Percentiles rank a stretch among this genome's conserved stretches.
phyloP scores from a whole-genome alignment of 1,140 invertebrate genomes.

The Brachionus paranguensis region DNA sequence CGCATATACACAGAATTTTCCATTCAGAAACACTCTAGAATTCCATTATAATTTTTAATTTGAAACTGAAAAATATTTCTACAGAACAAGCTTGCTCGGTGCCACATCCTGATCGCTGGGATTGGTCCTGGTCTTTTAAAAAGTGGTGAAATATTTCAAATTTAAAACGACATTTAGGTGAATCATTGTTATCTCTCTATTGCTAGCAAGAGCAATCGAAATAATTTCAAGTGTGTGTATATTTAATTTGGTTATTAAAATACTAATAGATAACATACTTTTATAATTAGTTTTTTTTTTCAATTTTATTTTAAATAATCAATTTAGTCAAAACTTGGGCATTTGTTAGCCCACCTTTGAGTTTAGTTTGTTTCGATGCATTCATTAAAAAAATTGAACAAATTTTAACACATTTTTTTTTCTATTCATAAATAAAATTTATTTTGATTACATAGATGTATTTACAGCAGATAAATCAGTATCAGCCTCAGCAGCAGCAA shows the following conservation, averaged over 20 bases:
- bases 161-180: background rate
- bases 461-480: background rate
- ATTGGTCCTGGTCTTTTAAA: background rate
- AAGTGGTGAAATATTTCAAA: slow-evolving; percentile 18
- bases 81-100: background rate
- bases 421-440: background rate
- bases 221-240: slow-evolving; percentile 21
- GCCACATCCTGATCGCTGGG: background rate
- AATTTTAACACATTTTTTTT: background rate
- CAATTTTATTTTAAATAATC: background rate
- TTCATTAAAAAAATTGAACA: background rate
- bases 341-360: background rate
- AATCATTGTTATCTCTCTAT: background rate
- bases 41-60: slow-evolving; percentile 3
- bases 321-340: background rate
- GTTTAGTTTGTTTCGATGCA: background rate
- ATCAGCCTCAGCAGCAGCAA: background rate
- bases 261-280: background rate
- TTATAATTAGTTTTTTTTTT: background rate
- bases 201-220: background rate
- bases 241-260: background rate
- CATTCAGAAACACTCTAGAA: background rate
- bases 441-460: background rate
- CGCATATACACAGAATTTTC: background rate
- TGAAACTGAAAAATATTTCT: background rate